Evolutionary conservation across 2,888 invertebrate species (phyloP).

Genomic region (Synanthedon andrenaeformis): DNA sequence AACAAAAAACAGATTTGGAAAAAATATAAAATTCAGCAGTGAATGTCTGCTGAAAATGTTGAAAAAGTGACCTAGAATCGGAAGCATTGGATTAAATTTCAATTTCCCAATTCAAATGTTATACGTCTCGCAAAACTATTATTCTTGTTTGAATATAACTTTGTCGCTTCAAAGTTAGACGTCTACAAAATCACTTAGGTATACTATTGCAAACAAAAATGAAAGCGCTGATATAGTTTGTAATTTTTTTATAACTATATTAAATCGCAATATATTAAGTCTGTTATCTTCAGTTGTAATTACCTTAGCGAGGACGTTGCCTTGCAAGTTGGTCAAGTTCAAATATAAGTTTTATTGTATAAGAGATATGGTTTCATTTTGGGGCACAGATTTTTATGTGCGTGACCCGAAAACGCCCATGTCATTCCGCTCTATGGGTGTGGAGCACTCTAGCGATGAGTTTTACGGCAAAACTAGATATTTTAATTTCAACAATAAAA

Average conservation of each 20-base stretch:
- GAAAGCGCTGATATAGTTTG: constrained; percentile 4
- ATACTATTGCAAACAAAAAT: neutral
- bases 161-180: neutral
- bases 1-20: neutral
- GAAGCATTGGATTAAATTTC: neutral
- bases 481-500: constrained; percentile 9
- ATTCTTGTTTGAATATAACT: neutral
- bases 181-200: neutral
- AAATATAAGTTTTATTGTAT: constrained; percentile 29
- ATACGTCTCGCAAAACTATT: neutral
- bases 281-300: constrained; percentile 34
- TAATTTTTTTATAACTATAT: constrained; percentile 23
- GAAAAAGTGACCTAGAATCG: neutral
- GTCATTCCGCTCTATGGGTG: constrained; percentile 46
- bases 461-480: constrained; percentile 12
- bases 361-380: constrained; percentile 23
- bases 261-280: constrained; percentile 40
- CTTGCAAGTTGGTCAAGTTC: constrained; percentile 10
- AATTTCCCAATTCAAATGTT: neutral
- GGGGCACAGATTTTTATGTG: constrained; percentile 21
- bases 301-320: constrained; percentile 31
- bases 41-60: neutral
- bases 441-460: constrained; percentile 25
- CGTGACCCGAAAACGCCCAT: constrained; percentile 53
- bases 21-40: neutral